These are phyloP conservation scores for Leptopilina boulardi DNA, from an alignment of 1,140 invertebrate species.

Conservation along the genomic window DNA sequence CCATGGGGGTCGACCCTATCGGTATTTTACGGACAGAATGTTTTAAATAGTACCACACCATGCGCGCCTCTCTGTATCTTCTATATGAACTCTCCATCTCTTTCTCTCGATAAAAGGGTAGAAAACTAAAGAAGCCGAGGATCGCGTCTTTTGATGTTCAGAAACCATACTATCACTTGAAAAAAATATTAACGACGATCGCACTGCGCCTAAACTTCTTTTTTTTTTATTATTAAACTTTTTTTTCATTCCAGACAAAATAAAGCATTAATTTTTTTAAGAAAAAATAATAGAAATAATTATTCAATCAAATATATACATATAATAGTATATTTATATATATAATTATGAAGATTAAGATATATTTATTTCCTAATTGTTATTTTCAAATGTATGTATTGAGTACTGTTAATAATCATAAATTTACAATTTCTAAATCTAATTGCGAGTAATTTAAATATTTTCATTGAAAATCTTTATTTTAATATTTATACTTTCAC, in stretches of 20 bases:
- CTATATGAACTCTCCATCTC: slow-evolving; percentile 27
- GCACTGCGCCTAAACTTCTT: too few relatives aligned
- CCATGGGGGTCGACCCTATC: slow-evolving; percentile 62
- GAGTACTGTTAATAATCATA: background rate
- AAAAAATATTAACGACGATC: slow-evolving; percentile 64
- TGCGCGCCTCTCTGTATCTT: slow-evolving; percentile 13
- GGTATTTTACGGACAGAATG: slow-evolving; percentile 72
- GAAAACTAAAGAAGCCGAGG: slow-evolving; percentile 61
- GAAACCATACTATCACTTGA: too few relatives aligned
- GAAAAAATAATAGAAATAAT: too few relatives aligned
- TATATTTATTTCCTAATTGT: background rate
- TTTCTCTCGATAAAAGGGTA: slow-evolving; percentile 60
- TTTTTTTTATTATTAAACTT: too few relatives aligned
- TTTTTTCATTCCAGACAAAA: slow-evolving; percentile 40
- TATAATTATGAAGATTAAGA: too few relatives aligned
- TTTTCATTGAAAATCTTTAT: background rate
- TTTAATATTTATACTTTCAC: slow-evolving; percentile 10
- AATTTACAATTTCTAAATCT: background rate
- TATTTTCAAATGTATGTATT: background rate
- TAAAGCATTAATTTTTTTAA: slow-evolving; percentile 45
- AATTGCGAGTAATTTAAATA: slow-evolving; percentile 11
- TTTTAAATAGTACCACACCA: slow-evolving; percentile 73
- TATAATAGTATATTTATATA: too few relatives aligned
- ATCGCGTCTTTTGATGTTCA: slow-evolving; percentile 66
- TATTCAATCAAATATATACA: too few relatives aligned